Evolutionary conservation across 2,113 vertebrate species (phyloP).

Genomic region (Forbesichthys papilliferus): DNA sequence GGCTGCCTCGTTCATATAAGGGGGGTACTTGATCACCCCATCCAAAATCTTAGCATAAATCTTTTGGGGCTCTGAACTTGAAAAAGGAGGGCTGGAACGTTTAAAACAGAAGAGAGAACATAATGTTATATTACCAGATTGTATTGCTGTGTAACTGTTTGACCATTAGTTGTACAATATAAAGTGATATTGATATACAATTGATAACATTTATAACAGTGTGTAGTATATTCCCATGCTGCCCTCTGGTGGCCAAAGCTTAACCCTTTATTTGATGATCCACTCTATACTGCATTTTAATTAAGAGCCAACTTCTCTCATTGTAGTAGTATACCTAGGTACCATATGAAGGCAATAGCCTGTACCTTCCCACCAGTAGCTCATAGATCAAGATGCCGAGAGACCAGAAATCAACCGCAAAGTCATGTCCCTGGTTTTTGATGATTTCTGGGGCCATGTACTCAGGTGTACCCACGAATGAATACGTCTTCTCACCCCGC

Average conservation of each 20-base stretch:
- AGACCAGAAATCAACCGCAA: slow-evolving; percentile 83
- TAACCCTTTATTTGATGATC: neutral
- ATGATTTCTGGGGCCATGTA: slow-evolving; percentile 86
- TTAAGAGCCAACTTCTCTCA: neutral
- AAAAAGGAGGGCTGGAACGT: slow-evolving; percentile 77
- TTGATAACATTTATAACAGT: neutral
- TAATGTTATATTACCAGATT: neutral
- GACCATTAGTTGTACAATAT: neutral
- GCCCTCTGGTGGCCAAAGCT: slow-evolving; percentile 51
- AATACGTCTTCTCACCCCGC: slow-evolving; percentile 81
- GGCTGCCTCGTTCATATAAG: slow-evolving; percentile 75
- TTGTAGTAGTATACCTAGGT: no score
- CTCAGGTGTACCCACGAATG: slow-evolving; percentile 84
- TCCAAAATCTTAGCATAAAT: slow-evolving; percentile 83
- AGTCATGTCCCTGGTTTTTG: slow-evolving; percentile 84
- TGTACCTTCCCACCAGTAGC: slow-evolving; percentile 81
- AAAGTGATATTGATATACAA: neutral
- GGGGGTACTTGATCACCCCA: slow-evolving; percentile 74
- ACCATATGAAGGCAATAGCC: neutral
- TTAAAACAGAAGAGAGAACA: slow-evolving; percentile 8
- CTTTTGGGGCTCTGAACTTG: slow-evolving; percentile 80
- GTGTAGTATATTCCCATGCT: slow-evolving; percentile 35
- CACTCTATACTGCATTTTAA: neutral
- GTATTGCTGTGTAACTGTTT: neutral
- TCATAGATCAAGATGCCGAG: slow-evolving; percentile 81